Percentiles rank a stretch among this genome's conserved stretches.
phyloP scores from a whole-genome alignment of 2,888 invertebrate species.

The Eristalinus sepulchralis region DNA sequence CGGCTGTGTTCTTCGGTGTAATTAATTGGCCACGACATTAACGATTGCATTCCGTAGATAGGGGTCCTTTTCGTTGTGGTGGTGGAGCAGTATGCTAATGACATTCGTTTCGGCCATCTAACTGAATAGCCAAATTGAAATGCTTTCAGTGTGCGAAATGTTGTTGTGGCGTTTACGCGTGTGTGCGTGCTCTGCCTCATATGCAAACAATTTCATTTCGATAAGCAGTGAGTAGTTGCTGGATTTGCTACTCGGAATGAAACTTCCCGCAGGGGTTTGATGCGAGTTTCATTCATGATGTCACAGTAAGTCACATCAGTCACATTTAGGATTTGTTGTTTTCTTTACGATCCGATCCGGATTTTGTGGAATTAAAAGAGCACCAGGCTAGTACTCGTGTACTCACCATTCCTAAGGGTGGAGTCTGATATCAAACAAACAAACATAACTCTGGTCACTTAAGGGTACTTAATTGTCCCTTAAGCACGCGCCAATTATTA shows the following conservation, averaged over 20 bases:
- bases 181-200: background rate
- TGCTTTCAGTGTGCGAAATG: background rate
- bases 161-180: background rate
- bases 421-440: too few species aligned
- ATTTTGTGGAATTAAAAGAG: too few species aligned
- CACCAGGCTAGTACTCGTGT: too few species aligned
- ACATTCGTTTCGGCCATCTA: background rate
- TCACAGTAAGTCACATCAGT: too few species aligned
- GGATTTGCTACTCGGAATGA: background rate
- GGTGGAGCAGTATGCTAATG: conserved; percentile 26
- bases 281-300: too few species aligned
- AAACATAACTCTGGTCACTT: too few species aligned
- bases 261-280: background rate
- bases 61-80: conserved; percentile 26
- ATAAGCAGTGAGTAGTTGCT: background rate
- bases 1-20: conserved; percentile 49
- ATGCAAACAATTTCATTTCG: background rate
- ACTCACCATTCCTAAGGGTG: too few species aligned
- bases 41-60: conserved; percentile 20
- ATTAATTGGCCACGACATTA: conserved; percentile 63
- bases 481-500: too few species aligned
- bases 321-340: too few species aligned
- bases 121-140: background rate
- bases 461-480: too few species aligned
- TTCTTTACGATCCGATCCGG: too few species aligned